These are phyloP conservation scores for Dromiciops gliroides DNA, from an alignment of 2,113 vertebrate genomes.

Conservation along the genomic window DNA sequence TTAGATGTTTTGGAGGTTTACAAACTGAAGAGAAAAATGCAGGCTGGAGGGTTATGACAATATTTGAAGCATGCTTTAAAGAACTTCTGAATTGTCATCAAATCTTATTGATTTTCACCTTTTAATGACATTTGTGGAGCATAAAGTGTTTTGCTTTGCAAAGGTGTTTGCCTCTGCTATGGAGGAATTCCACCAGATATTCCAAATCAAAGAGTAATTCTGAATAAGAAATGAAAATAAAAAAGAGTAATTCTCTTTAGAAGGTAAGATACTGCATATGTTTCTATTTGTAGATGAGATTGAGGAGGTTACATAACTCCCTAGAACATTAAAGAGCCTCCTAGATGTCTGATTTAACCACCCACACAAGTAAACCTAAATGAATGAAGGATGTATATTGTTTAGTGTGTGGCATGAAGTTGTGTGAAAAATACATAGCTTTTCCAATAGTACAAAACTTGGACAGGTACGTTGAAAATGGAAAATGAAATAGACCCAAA, in stretches of 20 bases:
- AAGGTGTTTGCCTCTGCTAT: neutral
- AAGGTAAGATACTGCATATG: neutral
- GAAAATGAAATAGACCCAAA: neutral
- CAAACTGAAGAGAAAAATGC: neutral
- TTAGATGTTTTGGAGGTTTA: neutral
- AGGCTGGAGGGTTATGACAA: neutral
- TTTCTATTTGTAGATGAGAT: neutral
- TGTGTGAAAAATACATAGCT: neutral
- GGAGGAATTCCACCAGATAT: neutral
- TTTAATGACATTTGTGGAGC: neutral
- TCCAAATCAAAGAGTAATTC: neutral
- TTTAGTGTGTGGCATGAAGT: neutral
- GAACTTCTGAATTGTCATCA: neutral
- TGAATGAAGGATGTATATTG: neutral
- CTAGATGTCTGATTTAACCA: neutral
- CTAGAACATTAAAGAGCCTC: neutral
- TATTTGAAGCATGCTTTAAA: neutral
- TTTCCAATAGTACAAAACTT: neutral
- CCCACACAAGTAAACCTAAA: neutral
- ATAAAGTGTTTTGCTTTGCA: neutral
- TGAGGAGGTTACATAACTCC: neutral
- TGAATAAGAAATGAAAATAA: no score
- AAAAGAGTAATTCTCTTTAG: neutral
- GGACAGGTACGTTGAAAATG: neutral
- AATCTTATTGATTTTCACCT: neutral